phyloP scores from a whole-genome alignment of 2,797 vertebrate genomes.

The Pangasius sanitwongsei region DNA sequence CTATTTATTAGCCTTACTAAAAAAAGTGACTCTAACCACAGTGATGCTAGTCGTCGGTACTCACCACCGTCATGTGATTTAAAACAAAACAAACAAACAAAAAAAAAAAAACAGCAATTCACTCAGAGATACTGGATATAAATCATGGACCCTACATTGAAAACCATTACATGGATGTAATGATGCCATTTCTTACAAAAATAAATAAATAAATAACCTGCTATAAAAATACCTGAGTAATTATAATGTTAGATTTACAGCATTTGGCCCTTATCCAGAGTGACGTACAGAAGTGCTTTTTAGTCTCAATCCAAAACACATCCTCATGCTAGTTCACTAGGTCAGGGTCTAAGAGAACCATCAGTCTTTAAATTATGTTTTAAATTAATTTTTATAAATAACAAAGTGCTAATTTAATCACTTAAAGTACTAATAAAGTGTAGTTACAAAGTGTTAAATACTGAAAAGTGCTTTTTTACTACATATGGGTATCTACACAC shows the following conservation, averaged over 20 bases:
- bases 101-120: background rate
- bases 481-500: no score
- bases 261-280: no score
- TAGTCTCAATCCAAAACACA: no score
- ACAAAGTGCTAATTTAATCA: background rate
- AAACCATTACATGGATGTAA: background rate
- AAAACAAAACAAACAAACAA: background rate
- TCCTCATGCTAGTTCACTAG: no score
- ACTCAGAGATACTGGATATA: background rate
- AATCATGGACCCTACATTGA: background rate
- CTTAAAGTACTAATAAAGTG: background rate
- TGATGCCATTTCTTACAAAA: background rate
- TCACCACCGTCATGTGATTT: no score
- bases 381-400: no score
- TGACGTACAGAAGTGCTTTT: no score
- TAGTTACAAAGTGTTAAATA: background rate
- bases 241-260: background rate
- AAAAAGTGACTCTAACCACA: background rate
- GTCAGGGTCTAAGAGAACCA: no score
- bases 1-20: background rate
- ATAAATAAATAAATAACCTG: background rate
- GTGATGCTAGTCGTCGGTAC: no score
- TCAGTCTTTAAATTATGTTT: no score
- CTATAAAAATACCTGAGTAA: background rate
- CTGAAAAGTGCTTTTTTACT: background rate